Base-by-base conservation (phyloP, 2,113 vertebrate genomes). In the Salvator merianae region DNA sequence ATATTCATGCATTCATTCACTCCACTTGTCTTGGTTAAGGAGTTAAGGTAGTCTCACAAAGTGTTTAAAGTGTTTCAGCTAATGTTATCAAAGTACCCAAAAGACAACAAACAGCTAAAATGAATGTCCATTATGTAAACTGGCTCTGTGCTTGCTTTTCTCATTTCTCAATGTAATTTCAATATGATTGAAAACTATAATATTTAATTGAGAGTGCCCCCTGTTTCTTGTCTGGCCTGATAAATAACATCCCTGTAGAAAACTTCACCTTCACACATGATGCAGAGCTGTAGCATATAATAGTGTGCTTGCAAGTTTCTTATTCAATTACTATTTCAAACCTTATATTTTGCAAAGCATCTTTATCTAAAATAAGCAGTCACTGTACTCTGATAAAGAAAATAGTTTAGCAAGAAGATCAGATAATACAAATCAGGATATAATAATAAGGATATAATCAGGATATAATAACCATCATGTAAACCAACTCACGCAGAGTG, bases 301-400 rank as follows among this genome's bases (percentile, higher is more conserved):
- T 87, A 82, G 3, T 78, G 32, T 80, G 66, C 76, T 65, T 86
- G 72, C 24, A 79, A 82, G 88, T 91, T 88, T 2, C 1, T 68
- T 87, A 74, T 78, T 80, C 87, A 88, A 14, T 47, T 13, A 10
- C 32, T 65, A 90, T 73, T 72, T 81, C 82, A 87, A 86, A 87
- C 86, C 28, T 85, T 50, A 28, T 6, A 10, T 28, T 68, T 77
- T 84, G 81, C 86, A 66, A 84, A 91, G 32, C 78, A 6, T 34
- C 43, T 47, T 47, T 47, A 9, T 47, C 43, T 47, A 47, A 47
- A 47, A 47, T 9, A 9, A 47, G 43, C 43, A 47, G 43, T 47
- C 43, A 47, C 10, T 47, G 6, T 47, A 47, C 43, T 7, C 43
- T 47, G 43, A 47, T 47, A 5, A 47, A 9, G 43, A 47, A 47